These are phyloP conservation scores for Apostichopus californicus DNA, from an alignment of 35 echinoderm and acorn worm genomes.

Conservation along the genomic window DNA sequence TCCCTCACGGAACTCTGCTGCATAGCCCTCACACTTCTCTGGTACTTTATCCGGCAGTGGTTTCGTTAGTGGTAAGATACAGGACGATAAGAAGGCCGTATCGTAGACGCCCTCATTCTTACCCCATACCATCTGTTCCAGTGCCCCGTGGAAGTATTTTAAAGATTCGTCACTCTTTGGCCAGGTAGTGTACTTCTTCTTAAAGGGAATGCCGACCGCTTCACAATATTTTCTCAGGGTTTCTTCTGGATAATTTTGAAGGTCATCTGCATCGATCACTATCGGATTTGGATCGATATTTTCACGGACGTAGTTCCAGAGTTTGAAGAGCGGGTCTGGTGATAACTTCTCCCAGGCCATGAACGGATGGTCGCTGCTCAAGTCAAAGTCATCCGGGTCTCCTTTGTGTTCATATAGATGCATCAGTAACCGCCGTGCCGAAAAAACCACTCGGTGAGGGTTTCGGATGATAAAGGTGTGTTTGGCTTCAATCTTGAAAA, in stretches of 20 bases:
- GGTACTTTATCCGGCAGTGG: slow-evolving; percentile 7
- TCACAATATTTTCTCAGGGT: slow-evolving; percentile 74
- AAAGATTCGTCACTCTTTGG: not conserved
- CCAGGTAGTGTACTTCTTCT: slow-evolving; percentile 54
- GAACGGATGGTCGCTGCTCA: slow-evolving; percentile 23
- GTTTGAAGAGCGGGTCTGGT: slow-evolving; percentile 17
- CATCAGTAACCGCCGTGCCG: not conserved
- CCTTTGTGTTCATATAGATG: slow-evolving; percentile 3
- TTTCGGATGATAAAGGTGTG: slow-evolving; percentile 44
- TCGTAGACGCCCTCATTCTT: slow-evolving; percentile 12
- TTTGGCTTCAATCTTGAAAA: not conserved
- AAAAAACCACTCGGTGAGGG: not conserved
- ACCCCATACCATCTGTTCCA: slow-evolving; percentile 37
- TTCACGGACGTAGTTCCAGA: slow-evolving; percentile 34
- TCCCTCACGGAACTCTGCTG: not conserved
- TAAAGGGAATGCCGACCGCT: slow-evolving; percentile 62
- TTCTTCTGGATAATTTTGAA: slow-evolving; percentile 56
- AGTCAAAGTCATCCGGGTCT: slow-evolving; percentile 10
- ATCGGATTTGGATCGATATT: slow-evolving; percentile 47
- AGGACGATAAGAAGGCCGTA: slow-evolving; percentile 7
- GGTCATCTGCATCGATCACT: slow-evolving; percentile 51
- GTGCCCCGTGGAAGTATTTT: slow-evolving; percentile 19
- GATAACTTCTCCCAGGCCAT: slow-evolving; percentile 44
- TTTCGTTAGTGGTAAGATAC: not conserved
- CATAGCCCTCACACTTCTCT: slow-evolving; percentile 3